A percentile compares a stretch with the other conserved stretches of the same genome.
Conservation (phyloP, 1,140 invertebrate genomes). For the Idris sp. region DNA sequence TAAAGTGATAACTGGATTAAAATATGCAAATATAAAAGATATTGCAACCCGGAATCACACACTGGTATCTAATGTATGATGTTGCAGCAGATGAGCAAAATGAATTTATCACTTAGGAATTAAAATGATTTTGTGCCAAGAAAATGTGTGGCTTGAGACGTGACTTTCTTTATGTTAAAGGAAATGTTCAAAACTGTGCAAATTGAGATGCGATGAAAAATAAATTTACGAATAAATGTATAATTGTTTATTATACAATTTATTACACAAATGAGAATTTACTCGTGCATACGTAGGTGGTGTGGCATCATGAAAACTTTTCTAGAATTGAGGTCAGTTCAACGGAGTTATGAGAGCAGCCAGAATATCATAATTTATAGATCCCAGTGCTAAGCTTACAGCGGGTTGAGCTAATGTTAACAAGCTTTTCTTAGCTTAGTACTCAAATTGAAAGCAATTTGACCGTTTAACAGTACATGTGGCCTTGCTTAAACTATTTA, state of each 20-base stretch:
- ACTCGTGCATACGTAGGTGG: not conserved
- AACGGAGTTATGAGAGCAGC: conserved; percentile 35
- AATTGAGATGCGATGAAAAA: too few relatives aligned
- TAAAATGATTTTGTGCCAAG: conserved; percentile 28
- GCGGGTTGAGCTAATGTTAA: conserved; percentile 50
- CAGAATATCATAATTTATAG: conserved; percentile 55
- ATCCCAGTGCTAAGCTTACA: conserved; percentile 31
- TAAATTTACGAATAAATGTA: too few relatives aligned
- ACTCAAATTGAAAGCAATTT: conserved; percentile 44
- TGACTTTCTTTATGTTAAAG: too few relatives aligned
- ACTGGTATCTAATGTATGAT: conserved; percentile 34
- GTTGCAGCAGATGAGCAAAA: conserved; percentile 34
- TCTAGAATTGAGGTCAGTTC: conserved; percentile 32
- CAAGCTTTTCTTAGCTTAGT: conserved; percentile 40
- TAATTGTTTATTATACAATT: conserved; percentile 36
- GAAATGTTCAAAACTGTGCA: too few relatives aligned
- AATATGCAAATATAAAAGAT: conserved; percentile 57
- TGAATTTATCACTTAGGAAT: conserved; percentile 25
- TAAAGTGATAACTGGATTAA: conserved; percentile 53
- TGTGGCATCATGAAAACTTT: conserved; percentile 24
- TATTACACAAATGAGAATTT: conserved; percentile 18
- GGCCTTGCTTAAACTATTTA: conserved; percentile 36
- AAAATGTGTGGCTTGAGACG: too few relatives aligned
- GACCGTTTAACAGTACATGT: conserved; percentile 33
- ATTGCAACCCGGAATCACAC: conserved; percentile 35